phyloP scores from a whole-genome alignment of 2,888 invertebrate species.

The Sphecodes monilicornis region DNA sequence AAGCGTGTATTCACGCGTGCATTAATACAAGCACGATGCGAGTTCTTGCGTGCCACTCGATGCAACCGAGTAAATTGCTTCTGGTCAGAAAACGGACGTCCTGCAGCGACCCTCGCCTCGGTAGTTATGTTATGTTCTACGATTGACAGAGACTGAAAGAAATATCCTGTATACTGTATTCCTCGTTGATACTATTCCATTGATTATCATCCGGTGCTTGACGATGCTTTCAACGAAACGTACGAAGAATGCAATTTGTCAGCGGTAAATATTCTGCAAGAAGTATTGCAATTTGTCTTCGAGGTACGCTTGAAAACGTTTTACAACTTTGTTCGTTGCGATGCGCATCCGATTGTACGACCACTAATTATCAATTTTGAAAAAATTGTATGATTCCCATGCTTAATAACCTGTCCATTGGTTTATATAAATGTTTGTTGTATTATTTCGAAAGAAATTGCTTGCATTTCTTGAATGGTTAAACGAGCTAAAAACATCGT shows the following conservation, averaged over 20 bases:
- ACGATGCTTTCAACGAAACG: slow-evolving; percentile 26
- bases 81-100: slow-evolving; percentile 30
- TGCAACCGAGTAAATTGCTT: slow-evolving; percentile 42
- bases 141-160: slow-evolving; percentile 35
- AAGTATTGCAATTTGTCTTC: slow-evolving; percentile 27
- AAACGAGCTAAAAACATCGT: too few relatives aligned
- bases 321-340: slow-evolving; percentile 1
- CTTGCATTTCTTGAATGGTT: too few relatives aligned
- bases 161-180: slow-evolving; percentile 12
- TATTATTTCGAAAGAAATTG: background rate
- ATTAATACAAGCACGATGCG: slow-evolving; percentile 20
- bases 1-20: slow-evolving; percentile 51
- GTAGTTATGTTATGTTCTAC: slow-evolving; percentile 7
- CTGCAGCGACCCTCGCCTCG: slow-evolving; percentile 30
- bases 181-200: slow-evolving; percentile 24
- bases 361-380: background rate
- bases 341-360: background rate
- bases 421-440: background rate
- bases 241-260: slow-evolving; percentile 28
- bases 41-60: slow-evolving; percentile 38
- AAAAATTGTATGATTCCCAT: background rate
- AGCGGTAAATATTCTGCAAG: slow-evolving; percentile 10
- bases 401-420: background rate
- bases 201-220: slow-evolving; percentile 10
- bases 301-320: background rate